Evolutionary conservation across 2,888 invertebrate genomes (phyloP).

Genomic region (Spodoptera littoralis): DNA sequence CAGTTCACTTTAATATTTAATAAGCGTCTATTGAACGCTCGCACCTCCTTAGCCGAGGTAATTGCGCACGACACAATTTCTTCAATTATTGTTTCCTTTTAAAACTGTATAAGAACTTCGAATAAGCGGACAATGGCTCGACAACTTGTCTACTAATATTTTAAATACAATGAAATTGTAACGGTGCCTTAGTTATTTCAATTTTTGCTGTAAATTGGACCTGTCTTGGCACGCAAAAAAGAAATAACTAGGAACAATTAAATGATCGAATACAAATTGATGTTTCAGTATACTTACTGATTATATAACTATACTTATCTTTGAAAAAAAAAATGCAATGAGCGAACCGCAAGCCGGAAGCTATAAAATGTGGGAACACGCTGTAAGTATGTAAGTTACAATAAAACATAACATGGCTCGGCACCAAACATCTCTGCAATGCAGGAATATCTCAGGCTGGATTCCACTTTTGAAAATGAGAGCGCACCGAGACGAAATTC

Average conservation of each 20-base stretch:
- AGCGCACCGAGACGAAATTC: constrained; percentile 56
- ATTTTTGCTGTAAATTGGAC: constrained; percentile 34
- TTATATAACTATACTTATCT: constrained; percentile 10
- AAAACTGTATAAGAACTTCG: constrained; percentile 32
- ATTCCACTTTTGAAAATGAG: constrained; percentile 56
- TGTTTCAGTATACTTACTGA: too few species aligned
- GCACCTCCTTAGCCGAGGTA: constrained; percentile 39
- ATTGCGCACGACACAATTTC: constrained; percentile 38
- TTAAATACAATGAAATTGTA: constrained; percentile 38
- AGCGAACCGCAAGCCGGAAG: constrained; percentile 15
- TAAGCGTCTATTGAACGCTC: constrained; percentile 38
- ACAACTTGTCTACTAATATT: constrained; percentile 17
- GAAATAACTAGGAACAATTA: constrained; percentile 16
- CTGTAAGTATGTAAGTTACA: constrained; percentile 39
- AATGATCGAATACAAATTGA: constrained; percentile 36
- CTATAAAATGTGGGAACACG: constrained; percentile 43
- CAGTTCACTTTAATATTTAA: constrained; percentile 50
- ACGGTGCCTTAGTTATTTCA: constrained; percentile 19
- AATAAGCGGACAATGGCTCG: constrained; percentile 10
- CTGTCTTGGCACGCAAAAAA: constrained; percentile 3
- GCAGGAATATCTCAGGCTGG: constrained; percentile 45
- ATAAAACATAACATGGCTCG: constrained; percentile 49
- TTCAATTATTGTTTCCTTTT: constrained; percentile 41
- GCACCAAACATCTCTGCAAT: constrained; percentile 52
- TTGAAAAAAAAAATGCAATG: constrained; percentile 11